Evolutionary conservation across 2,888 invertebrate species (phyloP).

Genomic region (Aleiodes leptofemur): DNA sequence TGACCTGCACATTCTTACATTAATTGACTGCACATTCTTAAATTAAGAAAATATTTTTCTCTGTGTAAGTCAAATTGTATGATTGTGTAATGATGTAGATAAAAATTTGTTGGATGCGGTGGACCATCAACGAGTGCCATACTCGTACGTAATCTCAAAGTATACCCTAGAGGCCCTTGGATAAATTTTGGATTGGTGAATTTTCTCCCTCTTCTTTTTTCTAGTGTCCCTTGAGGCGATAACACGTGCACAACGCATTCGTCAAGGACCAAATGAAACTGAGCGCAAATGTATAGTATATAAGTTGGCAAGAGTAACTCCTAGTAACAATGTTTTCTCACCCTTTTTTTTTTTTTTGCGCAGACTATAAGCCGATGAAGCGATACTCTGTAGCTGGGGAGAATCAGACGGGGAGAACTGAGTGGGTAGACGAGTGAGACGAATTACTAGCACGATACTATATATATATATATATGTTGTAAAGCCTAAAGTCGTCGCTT

Average conservation of each 20-base stretch:
- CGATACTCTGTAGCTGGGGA: constrained; percentile 35
- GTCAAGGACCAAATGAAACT: constrained; percentile 53
- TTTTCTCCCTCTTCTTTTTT: constrained; percentile 37
- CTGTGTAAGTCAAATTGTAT: neutral
- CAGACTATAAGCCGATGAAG: constrained; percentile 48
- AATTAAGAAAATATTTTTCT: too few relatives aligned
- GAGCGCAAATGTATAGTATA: constrained; percentile 44
- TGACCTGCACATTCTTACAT: too few relatives aligned
- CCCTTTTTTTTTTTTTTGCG: constrained; percentile 63
- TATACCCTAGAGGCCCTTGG: constrained; percentile 65
- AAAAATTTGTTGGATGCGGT: constrained; percentile 35
- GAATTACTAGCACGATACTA: constrained; percentile 49
- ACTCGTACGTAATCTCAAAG: constrained; percentile 54
- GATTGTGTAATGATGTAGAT: constrained; percentile 26
- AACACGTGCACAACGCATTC: constrained; percentile 61
- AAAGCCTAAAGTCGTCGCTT: constrained; percentile 37
- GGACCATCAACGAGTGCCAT: constrained; percentile 32
- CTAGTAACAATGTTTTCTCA: constrained; percentile 73
- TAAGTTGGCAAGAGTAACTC: constrained; percentile 65
- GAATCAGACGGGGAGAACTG: constrained; percentile 33
- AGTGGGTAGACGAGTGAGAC: constrained; percentile 40
- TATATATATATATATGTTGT: constrained; percentile 26
- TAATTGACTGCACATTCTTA: too few relatives aligned
- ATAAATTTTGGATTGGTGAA: constrained; percentile 46
- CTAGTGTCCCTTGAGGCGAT: constrained; percentile 63